These are phyloP conservation scores for Lasioglossum villosulum DNA, from an alignment of 2,888 invertebrate species.

Conservation along the genomic window DNA sequence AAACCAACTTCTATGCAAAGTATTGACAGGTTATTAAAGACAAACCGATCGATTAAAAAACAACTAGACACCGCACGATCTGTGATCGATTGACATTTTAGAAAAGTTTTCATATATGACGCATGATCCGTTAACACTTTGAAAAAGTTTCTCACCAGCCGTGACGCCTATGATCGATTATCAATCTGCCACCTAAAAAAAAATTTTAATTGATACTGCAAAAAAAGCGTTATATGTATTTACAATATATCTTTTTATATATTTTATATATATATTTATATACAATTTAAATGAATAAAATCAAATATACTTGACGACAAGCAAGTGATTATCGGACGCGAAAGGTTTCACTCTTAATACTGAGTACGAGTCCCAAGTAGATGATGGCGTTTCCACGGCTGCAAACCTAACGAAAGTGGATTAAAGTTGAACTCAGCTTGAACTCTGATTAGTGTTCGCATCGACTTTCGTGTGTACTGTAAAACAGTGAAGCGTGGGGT, in stretches of 20 bases:
- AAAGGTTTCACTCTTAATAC: constrained; percentile 36
- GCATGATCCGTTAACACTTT: constrained; percentile 10
- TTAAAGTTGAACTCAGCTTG: constrained; percentile 42
- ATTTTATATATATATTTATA: background rate
- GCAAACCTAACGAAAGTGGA: constrained; percentile 48
- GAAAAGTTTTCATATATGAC: constrained; percentile 15
- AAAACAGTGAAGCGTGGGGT: background rate
- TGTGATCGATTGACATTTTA: constrained; percentile 33
- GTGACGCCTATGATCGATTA: constrained; percentile 18
- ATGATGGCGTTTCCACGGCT: constrained; percentile 39
- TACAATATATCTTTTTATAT: background rate
- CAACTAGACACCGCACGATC: background rate
- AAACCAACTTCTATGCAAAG: background rate
- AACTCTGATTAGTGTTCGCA: constrained; percentile 39
- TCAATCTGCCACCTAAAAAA: background rate
- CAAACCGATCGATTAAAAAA: constrained; percentile 23
- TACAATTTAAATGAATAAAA: background rate
- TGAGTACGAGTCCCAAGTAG: constrained; percentile 7
- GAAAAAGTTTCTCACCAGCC: background rate
- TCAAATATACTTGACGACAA: background rate
- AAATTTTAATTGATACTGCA: background rate
- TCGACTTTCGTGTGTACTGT: constrained; percentile 17
- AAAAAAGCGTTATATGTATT: background rate
- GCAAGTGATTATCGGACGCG: background rate
- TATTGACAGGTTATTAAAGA: background rate